A percentile compares a stretch with the other conserved stretches of the same genome.
phyloP scores from a whole-genome alignment of 2,797 vertebrate species.

The Lepus townsendii region DNA sequence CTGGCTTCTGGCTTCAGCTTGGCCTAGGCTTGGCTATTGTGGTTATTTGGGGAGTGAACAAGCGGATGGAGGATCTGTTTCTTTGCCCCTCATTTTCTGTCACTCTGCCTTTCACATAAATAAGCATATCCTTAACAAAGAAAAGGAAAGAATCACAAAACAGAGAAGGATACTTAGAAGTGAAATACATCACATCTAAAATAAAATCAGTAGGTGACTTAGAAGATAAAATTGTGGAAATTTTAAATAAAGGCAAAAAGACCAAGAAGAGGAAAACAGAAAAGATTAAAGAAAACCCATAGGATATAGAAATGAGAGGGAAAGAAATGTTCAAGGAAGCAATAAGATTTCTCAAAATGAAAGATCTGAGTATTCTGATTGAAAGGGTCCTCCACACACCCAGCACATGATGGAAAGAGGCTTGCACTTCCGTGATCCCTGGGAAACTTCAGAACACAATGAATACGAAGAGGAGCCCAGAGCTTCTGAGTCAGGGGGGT shows the following conservation, averaged over 20 bases:
- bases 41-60: too few species aligned
- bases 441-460: constrained; percentile 11
- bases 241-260: constrained; percentile 8
- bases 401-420: not conserved
- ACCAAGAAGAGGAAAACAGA: constrained; percentile 26
- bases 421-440: not conserved
- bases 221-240: not conserved
- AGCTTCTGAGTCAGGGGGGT: not conserved
- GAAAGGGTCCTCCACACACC: not conserved
- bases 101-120: too few species aligned
- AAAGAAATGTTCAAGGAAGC: constrained; percentile 29
- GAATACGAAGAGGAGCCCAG: not conserved
- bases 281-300: not conserved
- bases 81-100: too few species aligned
- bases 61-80: too few species aligned
- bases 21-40: too few species aligned
- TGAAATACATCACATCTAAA: not conserved
- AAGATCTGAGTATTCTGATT: not conserved
- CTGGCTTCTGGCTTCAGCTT: too few species aligned
- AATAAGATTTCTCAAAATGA: constrained; percentile 1
- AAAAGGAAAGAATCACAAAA: not conserved
- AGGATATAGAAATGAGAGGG: not conserved
- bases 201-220: not conserved
- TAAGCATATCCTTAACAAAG: too few species aligned
- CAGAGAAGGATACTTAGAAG: constrained; percentile 4